Evolutionary conservation across 2,797 vertebrate genomes (phyloP).

Genomic region (Ibycter americanus): DNA sequence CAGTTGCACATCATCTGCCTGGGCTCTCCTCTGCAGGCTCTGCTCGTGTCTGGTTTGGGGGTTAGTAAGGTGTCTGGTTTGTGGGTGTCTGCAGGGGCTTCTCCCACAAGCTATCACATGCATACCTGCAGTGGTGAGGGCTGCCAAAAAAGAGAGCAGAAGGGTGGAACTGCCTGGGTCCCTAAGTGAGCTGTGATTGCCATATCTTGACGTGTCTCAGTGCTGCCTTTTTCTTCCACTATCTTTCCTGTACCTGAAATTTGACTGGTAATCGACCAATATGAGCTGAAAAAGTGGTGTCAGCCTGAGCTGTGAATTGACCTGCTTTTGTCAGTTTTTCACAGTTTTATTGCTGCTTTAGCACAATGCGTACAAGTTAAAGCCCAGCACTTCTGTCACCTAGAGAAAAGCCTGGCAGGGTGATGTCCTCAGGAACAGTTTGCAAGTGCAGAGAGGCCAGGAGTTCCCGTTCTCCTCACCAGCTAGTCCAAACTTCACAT

Average conservation of each 20-base stretch:
- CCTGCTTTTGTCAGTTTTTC: slow-evolving; percentile 55
- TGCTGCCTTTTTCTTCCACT: not conserved
- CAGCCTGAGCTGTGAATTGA: slow-evolving; percentile 53
- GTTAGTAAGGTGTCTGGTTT: not conserved
- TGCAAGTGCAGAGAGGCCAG: not conserved
- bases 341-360: slow-evolving; percentile 54
- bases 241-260: not conserved
- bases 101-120: not conserved
- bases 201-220: not conserved
- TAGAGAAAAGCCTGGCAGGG: not conserved
- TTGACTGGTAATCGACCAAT: slow-evolving; percentile 36
- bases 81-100: not conserved
- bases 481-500: not conserved
- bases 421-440: not conserved
- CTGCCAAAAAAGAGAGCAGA: not conserved
- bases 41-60: not conserved
- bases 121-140: not conserved
- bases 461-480: not conserved
- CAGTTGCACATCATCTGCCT: not conserved
- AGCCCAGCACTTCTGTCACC: not conserved
- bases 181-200: fast-evolving
- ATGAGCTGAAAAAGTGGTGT: slow-evolving; percentile 41
- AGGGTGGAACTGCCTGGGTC: not conserved
- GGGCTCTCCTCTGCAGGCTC: not conserved
- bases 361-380: not conserved